Conservation (phyloP, 2,888 invertebrate genomes). For the Sphaerophoria rueppellii region DNA sequence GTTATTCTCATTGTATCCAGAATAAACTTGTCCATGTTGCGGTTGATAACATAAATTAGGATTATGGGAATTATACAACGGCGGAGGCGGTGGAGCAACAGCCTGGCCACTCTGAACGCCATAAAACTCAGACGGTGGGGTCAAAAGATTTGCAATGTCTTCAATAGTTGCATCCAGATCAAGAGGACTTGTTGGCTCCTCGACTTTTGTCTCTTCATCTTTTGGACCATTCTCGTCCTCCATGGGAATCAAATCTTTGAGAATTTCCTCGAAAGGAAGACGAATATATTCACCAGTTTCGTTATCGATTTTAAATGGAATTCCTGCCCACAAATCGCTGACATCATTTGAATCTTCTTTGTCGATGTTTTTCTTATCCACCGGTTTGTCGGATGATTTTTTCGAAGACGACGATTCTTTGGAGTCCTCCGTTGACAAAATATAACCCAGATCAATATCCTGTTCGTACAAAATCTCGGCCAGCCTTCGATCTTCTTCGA, state of each 20-base stretch:
- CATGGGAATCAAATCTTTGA: conserved; percentile 12
- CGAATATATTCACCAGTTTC: conserved; percentile 34
- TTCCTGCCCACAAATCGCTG: conserved; percentile 27
- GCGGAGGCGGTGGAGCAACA: background rate
- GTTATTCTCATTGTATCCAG: background rate
- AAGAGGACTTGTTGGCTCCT: conserved; percentile 7
- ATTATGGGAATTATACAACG: background rate
- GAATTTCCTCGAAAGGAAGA: conserved; percentile 24
- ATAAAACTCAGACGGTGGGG: background rate
- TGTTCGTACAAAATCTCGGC: conserved; percentile 52
- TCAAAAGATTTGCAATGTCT: conserved; percentile 13
- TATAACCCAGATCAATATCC: conserved; percentile 53
- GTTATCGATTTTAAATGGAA: conserved; percentile 29
- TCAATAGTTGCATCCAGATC: conserved; percentile 24
- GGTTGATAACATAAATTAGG: background rate
- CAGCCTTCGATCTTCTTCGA: conserved; percentile 33
- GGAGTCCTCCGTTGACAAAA: conserved; percentile 16
- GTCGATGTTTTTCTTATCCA: background rate
- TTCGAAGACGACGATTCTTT: conserved; percentile 6
- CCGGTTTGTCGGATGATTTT: conserved; percentile 9
- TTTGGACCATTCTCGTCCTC: background rate
- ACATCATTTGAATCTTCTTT: conserved; percentile 19
- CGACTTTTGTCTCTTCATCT: background rate
- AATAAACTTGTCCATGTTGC: background rate
- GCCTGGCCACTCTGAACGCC: background rate